Evolutionary conservation across 1,140 invertebrate species (phyloP).

Genomic region (Saccostrea cuccullata): DNA sequence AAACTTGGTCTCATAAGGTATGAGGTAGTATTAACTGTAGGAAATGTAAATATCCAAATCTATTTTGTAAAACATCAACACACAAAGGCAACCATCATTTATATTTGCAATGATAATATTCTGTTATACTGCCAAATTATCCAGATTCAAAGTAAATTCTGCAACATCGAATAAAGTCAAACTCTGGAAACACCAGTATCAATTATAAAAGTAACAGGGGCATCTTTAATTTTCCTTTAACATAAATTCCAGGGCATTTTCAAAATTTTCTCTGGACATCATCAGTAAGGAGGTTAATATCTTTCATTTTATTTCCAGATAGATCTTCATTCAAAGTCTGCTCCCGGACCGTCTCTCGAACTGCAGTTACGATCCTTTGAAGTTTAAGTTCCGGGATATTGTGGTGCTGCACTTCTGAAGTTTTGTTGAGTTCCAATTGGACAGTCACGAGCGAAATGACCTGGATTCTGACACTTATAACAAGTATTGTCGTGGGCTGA

Average conservation of each 20-base stretch:
- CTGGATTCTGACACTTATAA: neutral
- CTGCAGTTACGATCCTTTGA: neutral
- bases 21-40: too few relatives aligned
- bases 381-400: neutral
- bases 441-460: neutral
- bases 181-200: neutral
- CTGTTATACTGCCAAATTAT: neutral
- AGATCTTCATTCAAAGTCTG: too few relatives aligned
- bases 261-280: neutral
- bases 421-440: neutral
- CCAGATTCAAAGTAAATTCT: neutral
- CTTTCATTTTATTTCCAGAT: neutral
- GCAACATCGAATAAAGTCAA: neutral
- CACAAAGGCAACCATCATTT: neutral
- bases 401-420: too few relatives aligned
- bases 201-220: neutral
- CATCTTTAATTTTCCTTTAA: neutral
- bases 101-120: conserved; percentile 11
- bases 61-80: neutral
- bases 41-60: too few relatives aligned
- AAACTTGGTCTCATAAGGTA: too few relatives aligned
- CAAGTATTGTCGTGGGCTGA: neutral
- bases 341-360: neutral
- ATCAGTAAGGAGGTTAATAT: neutral
- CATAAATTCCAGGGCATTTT: conserved; percentile 14